phyloP scores from a whole-genome alignment of 2,797 vertebrate species.

The Dicrostonyx torquatus region DNA sequence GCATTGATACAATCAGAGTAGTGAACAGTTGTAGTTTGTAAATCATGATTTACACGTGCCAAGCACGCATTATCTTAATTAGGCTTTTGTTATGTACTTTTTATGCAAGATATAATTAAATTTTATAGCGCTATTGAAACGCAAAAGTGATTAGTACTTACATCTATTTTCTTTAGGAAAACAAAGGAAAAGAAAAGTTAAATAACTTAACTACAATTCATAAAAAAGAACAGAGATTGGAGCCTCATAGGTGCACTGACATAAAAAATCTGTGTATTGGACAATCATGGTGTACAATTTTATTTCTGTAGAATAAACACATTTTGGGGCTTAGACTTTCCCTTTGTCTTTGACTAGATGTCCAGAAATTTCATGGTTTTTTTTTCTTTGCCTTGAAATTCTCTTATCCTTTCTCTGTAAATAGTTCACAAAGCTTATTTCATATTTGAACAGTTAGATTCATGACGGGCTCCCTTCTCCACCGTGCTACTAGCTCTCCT shows the following conservation, averaged over 20 bases:
- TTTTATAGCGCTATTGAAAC: not conserved
- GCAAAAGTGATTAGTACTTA: not conserved
- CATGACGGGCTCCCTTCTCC: not conserved
- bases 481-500: not conserved
- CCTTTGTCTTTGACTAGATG: not conserved
- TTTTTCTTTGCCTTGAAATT: not conserved
- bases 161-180: not conserved
- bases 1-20: not conserved
- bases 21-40: not conserved
- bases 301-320: not conserved
- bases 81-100: not conserved
- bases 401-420: not conserved
- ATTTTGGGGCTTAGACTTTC: not conserved
- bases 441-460: not conserved
- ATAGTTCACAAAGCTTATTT: not conserved
- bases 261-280: not conserved
- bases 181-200: not conserved
- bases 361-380: not conserved
- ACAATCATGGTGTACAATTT: not conserved
- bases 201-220: not conserved
- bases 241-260: not conserved
- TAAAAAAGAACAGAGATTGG: not conserved
- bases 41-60: not conserved
- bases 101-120: conserved; percentile 7
- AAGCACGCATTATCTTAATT: conserved; percentile 17